Evolutionary conservation across 1,140 invertebrate species (phyloP).

Genomic region (Apis dorsata): DNA sequence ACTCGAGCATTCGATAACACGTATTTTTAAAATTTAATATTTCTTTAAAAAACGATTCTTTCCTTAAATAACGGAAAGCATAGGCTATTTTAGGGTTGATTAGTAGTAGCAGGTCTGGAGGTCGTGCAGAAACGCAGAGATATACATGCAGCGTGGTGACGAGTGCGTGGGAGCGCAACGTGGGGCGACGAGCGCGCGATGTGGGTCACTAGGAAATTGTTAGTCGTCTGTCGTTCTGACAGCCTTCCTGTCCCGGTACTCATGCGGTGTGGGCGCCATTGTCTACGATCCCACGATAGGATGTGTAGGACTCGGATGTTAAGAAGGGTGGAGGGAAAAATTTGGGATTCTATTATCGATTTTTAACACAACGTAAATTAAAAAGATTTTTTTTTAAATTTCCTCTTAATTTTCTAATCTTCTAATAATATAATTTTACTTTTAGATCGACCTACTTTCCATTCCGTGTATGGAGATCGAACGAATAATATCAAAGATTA

Average conservation of each 20-base stretch:
- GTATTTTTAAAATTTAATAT: too few species aligned
- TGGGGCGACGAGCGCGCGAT: constrained; percentile 68
- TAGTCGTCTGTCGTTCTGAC: constrained; percentile 65
- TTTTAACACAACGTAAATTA: neutral
- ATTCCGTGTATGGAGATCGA: too few species aligned
- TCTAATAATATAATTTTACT: too few species aligned
- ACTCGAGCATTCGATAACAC: too few species aligned
- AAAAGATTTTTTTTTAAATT: too few species aligned
- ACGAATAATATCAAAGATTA: neutral
- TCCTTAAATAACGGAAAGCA: neutral
- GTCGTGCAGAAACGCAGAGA: constrained; percentile 34
- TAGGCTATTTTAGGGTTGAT: neutral
- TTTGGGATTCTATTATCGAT: neutral
- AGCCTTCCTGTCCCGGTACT: constrained; percentile 51
- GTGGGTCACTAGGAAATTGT: constrained; percentile 76
- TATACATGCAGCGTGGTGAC: constrained; percentile 48
- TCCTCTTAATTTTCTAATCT: too few species aligned
- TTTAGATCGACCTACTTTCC: too few species aligned
- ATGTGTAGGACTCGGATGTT: constrained; percentile 30
- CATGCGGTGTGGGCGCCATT: constrained; percentile 56
- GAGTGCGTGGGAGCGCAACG: constrained; percentile 68
- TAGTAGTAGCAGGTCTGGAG: neutral
- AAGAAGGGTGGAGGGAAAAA: constrained; percentile 22
- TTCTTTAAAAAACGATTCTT: too few species aligned
- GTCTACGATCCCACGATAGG: constrained; percentile 36